phyloP scores from a whole-genome alignment of 2,113 vertebrate species.

The Pristiophorus japonicus region DNA sequence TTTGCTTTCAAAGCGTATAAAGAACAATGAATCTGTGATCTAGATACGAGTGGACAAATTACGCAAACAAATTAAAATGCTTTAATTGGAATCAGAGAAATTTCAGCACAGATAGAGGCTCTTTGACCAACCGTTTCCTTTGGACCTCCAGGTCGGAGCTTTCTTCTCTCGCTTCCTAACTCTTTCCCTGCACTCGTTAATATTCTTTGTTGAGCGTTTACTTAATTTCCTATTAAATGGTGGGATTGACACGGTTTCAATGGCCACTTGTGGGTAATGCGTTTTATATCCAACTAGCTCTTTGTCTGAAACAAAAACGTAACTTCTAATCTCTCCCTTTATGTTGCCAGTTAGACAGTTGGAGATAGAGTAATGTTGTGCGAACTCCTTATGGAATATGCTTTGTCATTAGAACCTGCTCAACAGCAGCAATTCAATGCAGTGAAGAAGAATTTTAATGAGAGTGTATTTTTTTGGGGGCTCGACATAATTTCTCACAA shows the following conservation, averaged over 20 bases:
- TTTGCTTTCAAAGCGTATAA: not conserved
- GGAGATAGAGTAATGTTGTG: not conserved
- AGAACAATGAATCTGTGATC: not conserved
- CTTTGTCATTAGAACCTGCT: not conserved
- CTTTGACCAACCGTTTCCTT: not conserved
- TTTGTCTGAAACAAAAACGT: not conserved
- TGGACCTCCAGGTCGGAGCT: not conserved
- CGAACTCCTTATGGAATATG: not conserved
- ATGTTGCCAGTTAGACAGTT: not conserved
- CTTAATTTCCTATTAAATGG: not conserved
- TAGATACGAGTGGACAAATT: too few species aligned
- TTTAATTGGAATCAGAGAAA: not conserved
- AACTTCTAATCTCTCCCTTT: not conserved
- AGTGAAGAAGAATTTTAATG: not conserved
- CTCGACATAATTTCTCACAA: constrained; percentile 13
- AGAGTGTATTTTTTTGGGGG: not conserved
- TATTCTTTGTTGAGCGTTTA: too few species aligned
- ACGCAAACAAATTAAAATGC: not conserved
- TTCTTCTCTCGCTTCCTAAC: not conserved
- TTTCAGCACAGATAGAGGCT: not conserved
- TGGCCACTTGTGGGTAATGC: not conserved
- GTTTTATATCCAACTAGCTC: not conserved
- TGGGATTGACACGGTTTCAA: not conserved
- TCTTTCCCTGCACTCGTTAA: not conserved
- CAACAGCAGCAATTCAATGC: not conserved